Conservation (phyloP, 2,113 vertebrate species). For the Scomber scombrus region DNA sequence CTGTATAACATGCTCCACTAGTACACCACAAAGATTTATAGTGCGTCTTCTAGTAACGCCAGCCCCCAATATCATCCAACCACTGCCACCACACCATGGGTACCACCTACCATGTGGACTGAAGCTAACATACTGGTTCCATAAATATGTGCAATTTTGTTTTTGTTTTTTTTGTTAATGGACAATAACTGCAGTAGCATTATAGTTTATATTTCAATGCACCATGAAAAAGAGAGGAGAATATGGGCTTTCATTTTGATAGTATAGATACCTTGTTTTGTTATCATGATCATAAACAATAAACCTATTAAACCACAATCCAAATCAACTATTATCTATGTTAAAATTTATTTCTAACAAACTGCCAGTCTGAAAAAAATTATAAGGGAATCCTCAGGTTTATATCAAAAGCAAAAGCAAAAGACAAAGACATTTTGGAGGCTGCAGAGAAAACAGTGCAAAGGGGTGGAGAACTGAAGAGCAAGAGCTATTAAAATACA, state of each 20-base stretch:
- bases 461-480: conserved; percentile 27
- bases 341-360: neutral
- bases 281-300: conserved; percentile 8
- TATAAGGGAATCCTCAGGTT: neutral
- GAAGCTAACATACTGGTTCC: neutral
- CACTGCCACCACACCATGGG: neutral
- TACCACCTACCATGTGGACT: neutral
- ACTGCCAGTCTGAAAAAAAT: neutral
- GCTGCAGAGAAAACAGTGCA: conserved; percentile 29
- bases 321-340: conserved; percentile 4
- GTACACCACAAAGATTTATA: no score
- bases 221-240: no score
- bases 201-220: neutral
- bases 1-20: no score
- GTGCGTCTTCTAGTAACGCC: no score
- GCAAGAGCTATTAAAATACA: conserved; percentile 62
- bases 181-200: neutral
- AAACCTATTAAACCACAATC: neutral
- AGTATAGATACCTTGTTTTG: no score
- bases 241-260: no score
- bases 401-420: conserved; percentile 26
- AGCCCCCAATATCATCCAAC: no score
- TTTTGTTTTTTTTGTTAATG: no score
- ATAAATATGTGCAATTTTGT: neutral
- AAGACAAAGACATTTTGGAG: conserved; percentile 38